Evolutionary conservation across 2,888 invertebrate genomes (phyloP).

Genomic region (Polydrusus cervinus): DNA sequence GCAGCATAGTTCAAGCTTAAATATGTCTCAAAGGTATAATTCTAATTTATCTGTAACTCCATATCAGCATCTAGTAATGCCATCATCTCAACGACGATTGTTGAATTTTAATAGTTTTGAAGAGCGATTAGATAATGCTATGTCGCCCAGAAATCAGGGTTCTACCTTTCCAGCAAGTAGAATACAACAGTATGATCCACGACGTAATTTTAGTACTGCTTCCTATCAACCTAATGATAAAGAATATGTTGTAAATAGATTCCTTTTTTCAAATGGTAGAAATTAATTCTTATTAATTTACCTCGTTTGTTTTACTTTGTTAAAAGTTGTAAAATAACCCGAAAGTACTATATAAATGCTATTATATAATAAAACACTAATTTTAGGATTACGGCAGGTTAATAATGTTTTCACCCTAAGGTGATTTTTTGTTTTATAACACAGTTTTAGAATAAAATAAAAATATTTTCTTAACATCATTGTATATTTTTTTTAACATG

Average conservation of each 20-base stretch:
- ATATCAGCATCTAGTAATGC: neutral
- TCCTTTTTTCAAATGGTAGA: constrained; percentile 3
- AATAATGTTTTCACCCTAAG: too few relatives aligned
- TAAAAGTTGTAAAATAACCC: too few relatives aligned
- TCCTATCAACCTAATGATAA: constrained; percentile 4
- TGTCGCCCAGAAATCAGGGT: neutral
- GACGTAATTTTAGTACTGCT: neutral
- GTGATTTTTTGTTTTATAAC: too few relatives aligned
- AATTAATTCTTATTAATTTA: neutral
- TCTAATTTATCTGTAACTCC: neutral
- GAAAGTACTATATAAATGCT: too few relatives aligned
- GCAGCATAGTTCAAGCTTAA: neutral
- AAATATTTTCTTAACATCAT: too few relatives aligned
- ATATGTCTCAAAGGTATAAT: neutral
- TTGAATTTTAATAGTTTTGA: constrained; percentile 32
- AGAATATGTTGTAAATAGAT: neutral
- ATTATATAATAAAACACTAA: too few relatives aligned
- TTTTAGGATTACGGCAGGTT: too few relatives aligned
- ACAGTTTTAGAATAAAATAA: too few relatives aligned
- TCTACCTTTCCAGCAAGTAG: neutral
- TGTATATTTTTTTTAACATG: neutral
- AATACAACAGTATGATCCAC: neutral
- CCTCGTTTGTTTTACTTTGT: neutral
- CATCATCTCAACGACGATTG: constrained; percentile 6
- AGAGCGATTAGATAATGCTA: constrained; percentile 28